These are phyloP conservation scores for Galbula dea DNA, from an alignment of 2,113 vertebrate genomes.

Conservation along the genomic window DNA sequence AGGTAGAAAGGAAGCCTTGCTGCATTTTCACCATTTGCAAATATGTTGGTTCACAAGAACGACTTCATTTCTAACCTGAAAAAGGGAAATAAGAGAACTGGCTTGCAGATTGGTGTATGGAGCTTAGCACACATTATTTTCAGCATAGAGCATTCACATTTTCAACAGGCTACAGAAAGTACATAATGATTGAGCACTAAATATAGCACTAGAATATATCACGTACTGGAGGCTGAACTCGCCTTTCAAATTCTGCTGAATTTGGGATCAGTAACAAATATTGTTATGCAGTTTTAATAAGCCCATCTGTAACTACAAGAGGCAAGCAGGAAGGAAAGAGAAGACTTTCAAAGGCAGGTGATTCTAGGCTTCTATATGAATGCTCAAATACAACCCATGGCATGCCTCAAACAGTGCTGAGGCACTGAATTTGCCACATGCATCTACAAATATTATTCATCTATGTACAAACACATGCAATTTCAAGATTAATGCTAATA, in stretches of 20 bases:
- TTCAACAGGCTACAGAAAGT: accelerated
- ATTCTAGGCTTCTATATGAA: neutral
- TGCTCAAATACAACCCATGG: neutral
- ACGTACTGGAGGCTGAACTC: neutral
- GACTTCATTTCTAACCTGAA: neutral
- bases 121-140: neutral
- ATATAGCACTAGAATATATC: neutral
- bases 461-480: neutral
- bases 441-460: neutral
- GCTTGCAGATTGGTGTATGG: accelerated
- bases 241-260: neutral
- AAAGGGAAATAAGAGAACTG: neutral
- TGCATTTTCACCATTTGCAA: neutral
- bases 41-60: neutral
- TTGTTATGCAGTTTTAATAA: accelerated
- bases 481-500: accelerated
- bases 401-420: neutral
- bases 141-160: neutral
- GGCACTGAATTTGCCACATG: accelerated
- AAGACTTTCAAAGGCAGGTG: neutral
- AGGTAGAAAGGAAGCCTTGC: neutral
- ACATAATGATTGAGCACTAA: neutral
- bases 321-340: neutral
- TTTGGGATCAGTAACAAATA: neutral
- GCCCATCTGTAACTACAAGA: neutral